phyloP scores from a whole-genome alignment of 2,797 vertebrate genomes.

The Chrysocyon brachyurus region DNA sequence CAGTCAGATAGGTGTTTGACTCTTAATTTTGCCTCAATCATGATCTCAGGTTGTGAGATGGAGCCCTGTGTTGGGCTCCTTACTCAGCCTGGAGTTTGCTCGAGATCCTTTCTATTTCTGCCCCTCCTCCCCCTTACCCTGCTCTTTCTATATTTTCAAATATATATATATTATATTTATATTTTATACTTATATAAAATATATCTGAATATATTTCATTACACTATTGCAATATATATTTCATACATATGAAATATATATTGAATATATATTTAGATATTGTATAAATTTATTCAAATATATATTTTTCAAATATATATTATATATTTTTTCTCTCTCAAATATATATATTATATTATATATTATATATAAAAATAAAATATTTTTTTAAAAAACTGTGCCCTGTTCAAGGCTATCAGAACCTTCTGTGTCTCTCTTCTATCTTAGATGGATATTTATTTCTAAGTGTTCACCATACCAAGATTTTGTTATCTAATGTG shows the following conservation, averaged over 20 bases:
- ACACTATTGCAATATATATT: no score
- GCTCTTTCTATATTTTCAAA: background rate
- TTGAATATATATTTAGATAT: no score
- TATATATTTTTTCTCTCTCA: background rate
- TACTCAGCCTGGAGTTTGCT: background rate
- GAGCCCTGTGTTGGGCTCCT: background rate
- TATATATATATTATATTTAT: no score
- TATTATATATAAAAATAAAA: background rate
- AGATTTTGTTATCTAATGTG: conserved; percentile 55
- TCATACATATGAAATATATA: no score
- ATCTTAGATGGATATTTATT: conserved; percentile 38
- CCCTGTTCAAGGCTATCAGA: background rate
- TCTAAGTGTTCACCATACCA: conserved; percentile 32
- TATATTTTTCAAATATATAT: no score
- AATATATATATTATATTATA: no score
- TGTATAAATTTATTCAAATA: no score
- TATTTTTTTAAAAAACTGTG: background rate
- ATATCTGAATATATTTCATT: no score
- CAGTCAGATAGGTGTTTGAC: background rate
- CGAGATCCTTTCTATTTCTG: background rate
- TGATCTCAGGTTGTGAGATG: background rate
- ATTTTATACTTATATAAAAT: no score
- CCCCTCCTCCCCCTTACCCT: background rate
- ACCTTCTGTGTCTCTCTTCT: background rate
- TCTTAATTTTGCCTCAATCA: background rate